These are phyloP conservation scores for Phaedon cochleariae DNA, from an alignment of 2,888 invertebrate species.

Conservation along the genomic window DNA sequence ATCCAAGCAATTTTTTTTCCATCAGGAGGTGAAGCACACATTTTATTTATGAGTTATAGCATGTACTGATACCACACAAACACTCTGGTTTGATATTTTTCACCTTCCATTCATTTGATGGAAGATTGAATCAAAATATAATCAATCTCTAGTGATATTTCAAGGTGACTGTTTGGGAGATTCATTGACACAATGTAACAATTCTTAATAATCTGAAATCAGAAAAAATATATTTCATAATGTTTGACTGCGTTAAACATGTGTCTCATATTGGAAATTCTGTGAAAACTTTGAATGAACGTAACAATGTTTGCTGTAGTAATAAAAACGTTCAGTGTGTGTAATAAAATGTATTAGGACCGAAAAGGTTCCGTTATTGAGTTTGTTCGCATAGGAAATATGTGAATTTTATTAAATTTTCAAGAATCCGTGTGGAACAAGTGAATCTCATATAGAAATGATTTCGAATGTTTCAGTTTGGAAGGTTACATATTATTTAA, in stretches of 20 bases:
- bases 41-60: too few relatives aligned
- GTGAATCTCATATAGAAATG: constrained; percentile 39
- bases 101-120: too few relatives aligned
- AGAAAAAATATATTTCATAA: background rate
- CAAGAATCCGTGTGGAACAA: constrained; percentile 54
- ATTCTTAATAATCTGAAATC: too few relatives aligned
- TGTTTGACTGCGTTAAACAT: background rate
- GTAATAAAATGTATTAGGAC: constrained; percentile 54
- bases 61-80: too few relatives aligned
- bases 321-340: constrained; percentile 48
- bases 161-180: too few relatives aligned
- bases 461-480: constrained; percentile 27
- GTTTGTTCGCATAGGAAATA: constrained; percentile 51
- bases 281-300: constrained; percentile 33
- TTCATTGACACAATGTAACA: too few relatives aligned
- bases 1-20: too few relatives aligned
- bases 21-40: too few relatives aligned
- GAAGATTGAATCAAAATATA: too few relatives aligned
- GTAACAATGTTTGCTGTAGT: constrained; percentile 44
- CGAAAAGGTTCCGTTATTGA: constrained; percentile 53
- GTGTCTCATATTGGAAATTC: constrained; percentile 32
- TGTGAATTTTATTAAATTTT: constrained; percentile 56
- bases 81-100: too few relatives aligned
- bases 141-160: too few relatives aligned
- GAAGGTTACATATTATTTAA: too few relatives aligned